A percentile compares a stretch with the other conserved stretches of the same genome.
Evolutionary conservation across 1,140 invertebrate species (phyloP).

Genomic region (Pachyrhynchus sulphureomaculatus): DNA sequence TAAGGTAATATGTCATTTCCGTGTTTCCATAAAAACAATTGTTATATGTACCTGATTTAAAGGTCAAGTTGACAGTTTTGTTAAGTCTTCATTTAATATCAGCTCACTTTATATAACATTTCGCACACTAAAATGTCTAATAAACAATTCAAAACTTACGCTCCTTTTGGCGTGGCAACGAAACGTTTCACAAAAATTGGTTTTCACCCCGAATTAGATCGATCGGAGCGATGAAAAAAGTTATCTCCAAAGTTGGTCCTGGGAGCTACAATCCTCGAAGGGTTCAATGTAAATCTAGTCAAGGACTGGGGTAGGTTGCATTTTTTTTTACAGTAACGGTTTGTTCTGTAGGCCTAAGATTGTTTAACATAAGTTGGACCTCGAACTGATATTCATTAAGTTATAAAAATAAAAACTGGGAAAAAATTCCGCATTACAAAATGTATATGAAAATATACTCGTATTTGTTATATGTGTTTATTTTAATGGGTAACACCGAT

Average conservation of each 20-base stretch:
- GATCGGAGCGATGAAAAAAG: slow-evolving; percentile 29
- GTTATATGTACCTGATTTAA: too few species aligned
- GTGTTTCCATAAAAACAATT: too few species aligned
- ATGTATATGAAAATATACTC: too few species aligned
- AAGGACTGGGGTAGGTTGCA: slow-evolving; percentile 17
- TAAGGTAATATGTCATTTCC: too few species aligned
- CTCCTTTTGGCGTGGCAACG: slow-evolving; percentile 36
- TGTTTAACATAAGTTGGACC: too few species aligned
- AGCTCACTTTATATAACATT: not conserved
- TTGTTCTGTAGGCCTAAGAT: not conserved
- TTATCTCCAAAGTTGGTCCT: slow-evolving; percentile 34
- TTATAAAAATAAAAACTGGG: too few species aligned
- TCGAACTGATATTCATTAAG: too few species aligned
- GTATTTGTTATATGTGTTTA: too few species aligned
- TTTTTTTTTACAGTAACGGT: not conserved
- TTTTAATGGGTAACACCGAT: too few species aligned
- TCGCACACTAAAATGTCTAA: slow-evolving; percentile 7
- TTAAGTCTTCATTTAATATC: not conserved
- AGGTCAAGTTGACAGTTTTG: too few species aligned
- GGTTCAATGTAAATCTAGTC: slow-evolving; percentile 26
- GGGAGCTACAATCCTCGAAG: slow-evolving; percentile 35
- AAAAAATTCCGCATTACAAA: too few species aligned
- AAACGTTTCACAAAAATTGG: slow-evolving; percentile 40
- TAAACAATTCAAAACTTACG: slow-evolving; percentile 18
- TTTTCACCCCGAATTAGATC: slow-evolving; percentile 40